phyloP scores from a whole-genome alignment of 2,113 vertebrate species.

The Rhizomys pruinosus region DNA sequence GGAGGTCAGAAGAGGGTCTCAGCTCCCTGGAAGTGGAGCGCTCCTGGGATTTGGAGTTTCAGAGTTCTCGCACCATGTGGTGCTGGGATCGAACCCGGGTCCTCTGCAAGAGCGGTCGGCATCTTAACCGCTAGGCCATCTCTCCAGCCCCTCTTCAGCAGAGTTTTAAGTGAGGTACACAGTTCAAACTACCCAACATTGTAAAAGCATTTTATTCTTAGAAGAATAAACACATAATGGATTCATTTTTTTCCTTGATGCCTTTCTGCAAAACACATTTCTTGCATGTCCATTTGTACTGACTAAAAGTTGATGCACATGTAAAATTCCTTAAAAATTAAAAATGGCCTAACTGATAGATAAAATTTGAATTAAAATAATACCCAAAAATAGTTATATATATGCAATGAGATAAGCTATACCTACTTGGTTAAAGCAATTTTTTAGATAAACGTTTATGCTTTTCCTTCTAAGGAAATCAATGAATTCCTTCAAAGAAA shows the following conservation, averaged over 20 bases:
- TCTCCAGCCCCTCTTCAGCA: too few species aligned
- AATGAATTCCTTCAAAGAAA: neutral
- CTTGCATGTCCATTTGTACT: neutral
- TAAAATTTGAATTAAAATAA: too few species aligned
- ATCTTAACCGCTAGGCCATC: too few species aligned
- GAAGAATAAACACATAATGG: neutral
- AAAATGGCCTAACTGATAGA: too few species aligned
- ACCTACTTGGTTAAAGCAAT: neutral
- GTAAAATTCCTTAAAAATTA: neutral
- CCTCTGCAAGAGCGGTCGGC: too few species aligned
- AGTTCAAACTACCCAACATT: neutral
- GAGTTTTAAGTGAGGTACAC: neutral
- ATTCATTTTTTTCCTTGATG: neutral
- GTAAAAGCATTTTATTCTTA: too few species aligned
- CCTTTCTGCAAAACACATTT: neutral
- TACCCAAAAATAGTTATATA: too few species aligned
- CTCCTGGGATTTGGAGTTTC: too few species aligned
- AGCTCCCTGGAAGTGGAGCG: too few species aligned
- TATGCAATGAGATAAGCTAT: neutral
- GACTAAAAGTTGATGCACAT: neutral
- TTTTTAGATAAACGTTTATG: neutral
- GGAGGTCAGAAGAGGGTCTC: too few species aligned
- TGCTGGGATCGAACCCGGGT: too few species aligned
- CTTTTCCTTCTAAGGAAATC: neutral
- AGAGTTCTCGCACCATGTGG: too few species aligned